Evolutionary conservation across 1,140 invertebrate genomes (phyloP).

Genomic region (Dufourea novaeangliae): DNA sequence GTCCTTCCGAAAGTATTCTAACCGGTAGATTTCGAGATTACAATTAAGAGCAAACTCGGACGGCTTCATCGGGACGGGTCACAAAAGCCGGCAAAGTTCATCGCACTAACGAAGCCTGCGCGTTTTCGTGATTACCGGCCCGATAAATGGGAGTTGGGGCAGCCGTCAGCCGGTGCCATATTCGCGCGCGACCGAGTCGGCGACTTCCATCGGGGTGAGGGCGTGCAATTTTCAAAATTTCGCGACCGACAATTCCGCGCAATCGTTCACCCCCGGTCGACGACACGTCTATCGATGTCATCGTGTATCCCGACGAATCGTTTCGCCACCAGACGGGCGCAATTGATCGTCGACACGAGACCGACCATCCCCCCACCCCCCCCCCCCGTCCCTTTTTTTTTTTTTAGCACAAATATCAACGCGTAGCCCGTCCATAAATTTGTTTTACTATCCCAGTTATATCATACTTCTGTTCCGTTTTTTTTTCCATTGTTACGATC

Average conservation of each 20-base stretch:
- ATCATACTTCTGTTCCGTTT: not conserved
- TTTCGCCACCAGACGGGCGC: not conserved
- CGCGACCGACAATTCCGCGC: constrained; percentile 43
- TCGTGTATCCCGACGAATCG: constrained; percentile 34
- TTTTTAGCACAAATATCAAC: not conserved
- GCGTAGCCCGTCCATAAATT: not conserved
- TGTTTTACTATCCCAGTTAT: not conserved
- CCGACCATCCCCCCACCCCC: not conserved
- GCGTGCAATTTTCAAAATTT: constrained; percentile 51
- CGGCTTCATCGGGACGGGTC: not conserved
- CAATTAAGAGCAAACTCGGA: not conserved
- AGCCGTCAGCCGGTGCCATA: not conserved
- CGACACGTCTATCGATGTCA: constrained; percentile 31
- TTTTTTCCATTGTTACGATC: not conserved
- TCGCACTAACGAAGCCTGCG: constrained; percentile 57
- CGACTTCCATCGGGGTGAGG: constrained; percentile 2
- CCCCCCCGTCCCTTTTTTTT: too few species aligned
- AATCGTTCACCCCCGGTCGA: constrained; percentile 26
- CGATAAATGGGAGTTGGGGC: constrained; percentile 31
- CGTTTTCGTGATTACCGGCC: constrained; percentile 37
- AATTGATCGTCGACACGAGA: constrained; percentile 33
- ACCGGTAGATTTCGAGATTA: constrained; percentile 1
- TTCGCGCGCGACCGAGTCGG: constrained; percentile 14
- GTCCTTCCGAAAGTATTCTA: too few species aligned
- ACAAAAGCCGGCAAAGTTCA: constrained; percentile 57